phyloP scores from a whole-genome alignment of 1,140 invertebrate species.

The Bombus confusus region DNA sequence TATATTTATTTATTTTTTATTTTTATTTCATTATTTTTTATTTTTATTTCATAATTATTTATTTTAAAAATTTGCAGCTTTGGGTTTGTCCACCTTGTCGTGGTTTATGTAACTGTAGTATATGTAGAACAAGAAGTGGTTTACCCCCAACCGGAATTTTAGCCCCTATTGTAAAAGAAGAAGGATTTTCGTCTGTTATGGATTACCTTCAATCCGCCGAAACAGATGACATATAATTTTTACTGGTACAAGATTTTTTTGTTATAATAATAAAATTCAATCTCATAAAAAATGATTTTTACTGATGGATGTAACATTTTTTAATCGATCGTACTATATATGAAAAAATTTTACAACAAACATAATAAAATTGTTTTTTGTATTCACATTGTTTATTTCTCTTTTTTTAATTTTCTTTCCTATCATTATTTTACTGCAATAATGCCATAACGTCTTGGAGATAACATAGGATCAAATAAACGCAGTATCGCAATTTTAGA shows the following conservation, averaged over 20 bases:
- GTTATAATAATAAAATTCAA: not conserved
- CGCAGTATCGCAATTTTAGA: conserved; percentile 86
- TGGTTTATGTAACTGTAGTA: conserved; percentile 81
- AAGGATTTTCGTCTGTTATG: conserved; percentile 75
- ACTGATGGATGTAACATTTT: not conserved
- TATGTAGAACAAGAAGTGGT: conserved; percentile 79
- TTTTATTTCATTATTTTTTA: not conserved
- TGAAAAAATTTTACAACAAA: not conserved
- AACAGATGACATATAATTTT: conserved; percentile 18
- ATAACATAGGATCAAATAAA: conserved; percentile 90
- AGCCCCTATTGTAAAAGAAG: conserved; percentile 70
- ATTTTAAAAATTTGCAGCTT: conserved; percentile 59
- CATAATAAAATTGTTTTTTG: conserved; percentile 6
- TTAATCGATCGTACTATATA: not conserved
- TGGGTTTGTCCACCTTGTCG: conserved; percentile 82
- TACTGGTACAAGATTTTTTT: not conserved
- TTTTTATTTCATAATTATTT: not conserved
- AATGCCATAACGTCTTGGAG: conserved; percentile 90
- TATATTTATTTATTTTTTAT: not conserved
- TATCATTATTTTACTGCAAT: conserved; percentile 81
- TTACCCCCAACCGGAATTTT: conserved; percentile 81
- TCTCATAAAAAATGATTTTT: not conserved
- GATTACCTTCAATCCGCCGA: conserved; percentile 68
- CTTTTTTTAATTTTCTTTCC: not conserved
- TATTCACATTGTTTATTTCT: not conserved